phyloP scores from a whole-genome alignment of 2,888 invertebrate species.

The Julus scandinavius region DNA sequence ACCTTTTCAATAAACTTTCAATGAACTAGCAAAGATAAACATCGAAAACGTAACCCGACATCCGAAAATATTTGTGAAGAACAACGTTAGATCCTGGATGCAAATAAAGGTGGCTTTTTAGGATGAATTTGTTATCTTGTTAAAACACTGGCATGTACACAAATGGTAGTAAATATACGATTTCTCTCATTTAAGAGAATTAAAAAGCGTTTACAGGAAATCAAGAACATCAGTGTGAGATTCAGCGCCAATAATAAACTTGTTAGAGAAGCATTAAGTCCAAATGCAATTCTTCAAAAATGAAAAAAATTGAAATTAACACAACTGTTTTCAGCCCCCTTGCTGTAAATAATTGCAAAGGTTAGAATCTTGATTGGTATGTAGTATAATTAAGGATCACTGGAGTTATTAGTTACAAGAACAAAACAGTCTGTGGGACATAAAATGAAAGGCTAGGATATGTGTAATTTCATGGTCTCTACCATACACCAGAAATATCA shows the following conservation, averaged over 20 bases:
- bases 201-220: background rate
- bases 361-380: too few species aligned
- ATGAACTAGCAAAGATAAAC: conserved; percentile 14
- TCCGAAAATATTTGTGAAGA: background rate
- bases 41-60: conserved; percentile 2
- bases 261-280: background rate
- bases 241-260: background rate
- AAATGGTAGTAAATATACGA: background rate
- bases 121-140: background rate
- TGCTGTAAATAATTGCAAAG: too few species aligned
- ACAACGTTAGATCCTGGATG: conserved; percentile 1
- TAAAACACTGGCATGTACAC: background rate
- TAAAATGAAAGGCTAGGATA: too few species aligned
- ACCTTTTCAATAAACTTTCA: background rate
- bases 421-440: too few species aligned
- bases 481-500: too few species aligned
- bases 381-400: too few species aligned
- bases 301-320: too few species aligned
- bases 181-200: background rate
- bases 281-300: too few species aligned
- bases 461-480: too few species aligned
- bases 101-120: conserved; percentile 1
- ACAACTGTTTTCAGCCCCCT: too few species aligned
- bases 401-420: too few species aligned
- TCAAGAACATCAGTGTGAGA: background rate